Conservation (phyloP, 2,797 vertebrate species). For the Caiman crocodilus region DNA sequence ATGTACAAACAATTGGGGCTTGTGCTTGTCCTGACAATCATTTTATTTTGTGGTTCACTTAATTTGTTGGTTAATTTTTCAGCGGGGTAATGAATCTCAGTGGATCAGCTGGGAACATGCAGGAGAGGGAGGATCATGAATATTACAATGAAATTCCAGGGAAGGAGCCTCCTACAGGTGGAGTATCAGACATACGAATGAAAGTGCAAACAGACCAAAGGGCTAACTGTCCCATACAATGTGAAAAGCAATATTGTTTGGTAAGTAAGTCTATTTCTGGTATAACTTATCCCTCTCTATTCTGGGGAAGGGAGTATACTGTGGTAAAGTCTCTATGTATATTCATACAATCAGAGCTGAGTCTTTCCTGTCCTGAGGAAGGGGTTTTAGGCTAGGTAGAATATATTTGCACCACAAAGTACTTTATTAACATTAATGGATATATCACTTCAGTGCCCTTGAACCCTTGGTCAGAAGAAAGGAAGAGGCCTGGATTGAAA, state of each 20-base stretch:
- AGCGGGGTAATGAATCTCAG: conserved; percentile 76
- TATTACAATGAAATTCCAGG: conserved; percentile 92
- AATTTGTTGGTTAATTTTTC: conserved; percentile 45
- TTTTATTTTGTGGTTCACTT: conserved; percentile 14
- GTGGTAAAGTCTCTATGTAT: conserved; percentile 8
- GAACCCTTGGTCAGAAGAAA: conserved; percentile 26
- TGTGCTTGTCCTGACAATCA: conserved; percentile 25
- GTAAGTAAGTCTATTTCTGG: conserved; percentile 69
- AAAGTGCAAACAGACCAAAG: conserved; percentile 72
- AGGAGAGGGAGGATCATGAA: conserved; percentile 79
- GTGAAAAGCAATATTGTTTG: conserved; percentile 76
- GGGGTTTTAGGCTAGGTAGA: conserved; percentile 47
- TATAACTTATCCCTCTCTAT: not conserved
- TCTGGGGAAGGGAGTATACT: conserved; percentile 27
- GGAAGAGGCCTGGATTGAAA: conserved; percentile 14
- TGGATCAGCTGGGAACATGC: conserved; percentile 66
- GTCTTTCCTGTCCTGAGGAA: conserved; percentile 51
- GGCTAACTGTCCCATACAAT: conserved; percentile 62
- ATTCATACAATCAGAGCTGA: conserved; percentile 53
- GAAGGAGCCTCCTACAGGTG: conserved; percentile 84
- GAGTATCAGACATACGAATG: conserved; percentile 80
- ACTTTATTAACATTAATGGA: conserved; percentile 67
- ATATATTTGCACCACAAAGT: conserved; percentile 66
- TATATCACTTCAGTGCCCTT: conserved; percentile 67
- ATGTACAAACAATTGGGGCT: not conserved